Percentiles rank a stretch among this genome's conserved stretches.
These are phyloP conservation scores for Napeogenes inachia DNA, from an alignment of 2,888 invertebrate genomes.

Conservation along the genomic window DNA sequence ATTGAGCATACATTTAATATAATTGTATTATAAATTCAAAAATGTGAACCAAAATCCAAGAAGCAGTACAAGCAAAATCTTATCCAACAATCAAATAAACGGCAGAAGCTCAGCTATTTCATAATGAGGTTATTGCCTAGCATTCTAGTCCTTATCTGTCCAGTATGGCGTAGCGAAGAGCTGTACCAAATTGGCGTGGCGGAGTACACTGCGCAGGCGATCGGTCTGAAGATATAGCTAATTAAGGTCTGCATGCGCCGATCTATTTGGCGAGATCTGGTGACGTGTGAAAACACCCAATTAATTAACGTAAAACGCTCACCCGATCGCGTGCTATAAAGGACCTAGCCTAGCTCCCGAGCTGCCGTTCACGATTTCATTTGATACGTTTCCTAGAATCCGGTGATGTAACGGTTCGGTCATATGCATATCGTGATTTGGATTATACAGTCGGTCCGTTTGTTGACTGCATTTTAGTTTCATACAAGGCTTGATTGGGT, in stretches of 20 bases:
- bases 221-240: slow-evolving; percentile 69
- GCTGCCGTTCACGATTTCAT: slow-evolving; percentile 51
- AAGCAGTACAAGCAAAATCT: slow-evolving; percentile 37
- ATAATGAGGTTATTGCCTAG: slow-evolving; percentile 76
- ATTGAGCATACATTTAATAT: too few species aligned
- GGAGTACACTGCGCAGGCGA: slow-evolving; percentile 63
- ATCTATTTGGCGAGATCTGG: slow-evolving; percentile 76
- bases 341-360: slow-evolving; percentile 47
- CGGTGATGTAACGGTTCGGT: slow-evolving; percentile 31
- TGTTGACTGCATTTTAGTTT: slow-evolving; percentile 18
- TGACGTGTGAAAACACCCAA: slow-evolving; percentile 79
- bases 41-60: slow-evolving; percentile 30
- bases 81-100: slow-evolving; percentile 57
- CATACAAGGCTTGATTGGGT: slow-evolving; percentile 8
- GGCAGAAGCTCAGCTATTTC: slow-evolving; percentile 63
- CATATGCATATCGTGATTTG: slow-evolving; percentile 30
- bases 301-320: slow-evolving; percentile 72
- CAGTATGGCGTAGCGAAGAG: slow-evolving; percentile 60
- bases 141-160: slow-evolving; percentile 68
- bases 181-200: slow-evolving; percentile 75
- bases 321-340: slow-evolving; percentile 57
- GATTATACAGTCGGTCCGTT: slow-evolving; percentile 17
- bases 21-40: not conserved
- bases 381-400: slow-evolving; percentile 43
- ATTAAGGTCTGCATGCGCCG: slow-evolving; percentile 72